These are phyloP conservation scores for Drosophila quinaria DNA, from an alignment of 2,888 invertebrate species.

Conservation along the genomic window DNA sequence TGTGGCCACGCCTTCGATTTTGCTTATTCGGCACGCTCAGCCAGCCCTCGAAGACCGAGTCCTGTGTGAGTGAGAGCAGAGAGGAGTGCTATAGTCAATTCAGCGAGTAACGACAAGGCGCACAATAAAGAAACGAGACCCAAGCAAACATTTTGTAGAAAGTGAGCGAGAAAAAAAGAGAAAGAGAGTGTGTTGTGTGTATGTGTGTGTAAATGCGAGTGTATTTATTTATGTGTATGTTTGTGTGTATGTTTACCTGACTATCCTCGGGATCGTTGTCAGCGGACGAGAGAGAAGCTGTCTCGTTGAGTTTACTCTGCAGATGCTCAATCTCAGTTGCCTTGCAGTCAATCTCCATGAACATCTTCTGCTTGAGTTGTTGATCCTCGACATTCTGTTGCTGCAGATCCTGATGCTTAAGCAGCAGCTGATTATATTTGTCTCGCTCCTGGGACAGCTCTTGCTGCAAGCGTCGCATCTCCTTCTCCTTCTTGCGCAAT, in stretches of 20 bases:
- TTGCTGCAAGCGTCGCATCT: slow-evolving; percentile 96
- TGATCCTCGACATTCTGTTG: slow-evolving; percentile 94
- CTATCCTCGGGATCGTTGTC: slow-evolving; percentile 93
- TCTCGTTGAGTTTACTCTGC: slow-evolving; percentile 95
- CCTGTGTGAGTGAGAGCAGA: slow-evolving; percentile 86
- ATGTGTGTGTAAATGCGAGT: slow-evolving; percentile 11
- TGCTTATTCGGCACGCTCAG: slow-evolving; percentile 97
- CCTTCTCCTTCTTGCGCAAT: slow-evolving; percentile 95
- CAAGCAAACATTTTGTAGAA: slow-evolving; percentile 3
- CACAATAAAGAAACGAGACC: slow-evolving; percentile 3
- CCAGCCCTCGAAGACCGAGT: slow-evolving; percentile 97
- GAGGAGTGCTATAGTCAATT: slow-evolving; percentile 75
- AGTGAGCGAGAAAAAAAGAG: slow-evolving; percentile 9
- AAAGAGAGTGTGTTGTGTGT: slow-evolving; percentile 7
- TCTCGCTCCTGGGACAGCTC: slow-evolving; percentile 97
- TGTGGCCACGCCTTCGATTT: slow-evolving; percentile 95
- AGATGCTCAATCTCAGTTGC: slow-evolving; percentile 98
- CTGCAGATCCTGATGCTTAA: slow-evolving; percentile 94
- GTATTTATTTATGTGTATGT: slow-evolving; percentile 2
- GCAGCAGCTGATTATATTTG: slow-evolving; percentile 95
- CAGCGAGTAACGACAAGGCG: slow-evolving; percentile 27
- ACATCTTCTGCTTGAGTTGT: slow-evolving; percentile 89
- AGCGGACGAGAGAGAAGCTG: slow-evolving; percentile 95
- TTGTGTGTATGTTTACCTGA: slow-evolving; percentile 82
- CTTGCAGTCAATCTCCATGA: slow-evolving; percentile 98